Evolutionary conservation across 2,797 vertebrate species (phyloP), one percentile per base, ranked within the genome.

Genomic region (Esox lucius): DNA sequence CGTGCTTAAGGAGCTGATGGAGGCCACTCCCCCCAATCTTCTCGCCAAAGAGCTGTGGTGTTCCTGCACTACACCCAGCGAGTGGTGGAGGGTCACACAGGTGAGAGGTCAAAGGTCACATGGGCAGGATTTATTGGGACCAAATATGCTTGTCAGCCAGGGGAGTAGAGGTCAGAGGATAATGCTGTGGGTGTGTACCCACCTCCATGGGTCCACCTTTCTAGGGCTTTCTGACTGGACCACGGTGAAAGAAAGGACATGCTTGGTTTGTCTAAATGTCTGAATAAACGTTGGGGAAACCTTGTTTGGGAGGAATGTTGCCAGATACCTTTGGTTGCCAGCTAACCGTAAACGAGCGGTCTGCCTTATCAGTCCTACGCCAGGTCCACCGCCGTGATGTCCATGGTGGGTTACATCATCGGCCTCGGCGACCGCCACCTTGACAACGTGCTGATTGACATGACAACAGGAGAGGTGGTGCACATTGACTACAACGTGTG

Each of bases 401-500:
- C 98, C 1, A 99, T 99, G 97, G 98, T 99, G 81, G 98, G 98
- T 71, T 99, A 99, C 91, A 98, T 99, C 76, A 99, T 99, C 67
- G 98, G 98, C 78, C 97, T 99, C 26, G 98, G 98, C 49, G 98
- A 99, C 83, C 96, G 98, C 90, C 98, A 99, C 85, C 94, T 99
- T 80, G 98, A 99, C 93, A 99, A 99, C 31, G 98, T 99, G 78
- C 93, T 99, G 88, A 99, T 99, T 88, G 98, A 99, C 89, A 98
- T 99, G 98, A 98, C 97, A 48, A 98, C 96, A 12, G 98, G 98
- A 82, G 98, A 99, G 87, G 98, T 99, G 83, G 98, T 99, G 79
- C 98, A 99, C 90, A 99, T 99, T 69, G 98, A 99, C 92, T 99
- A 99, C 93, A 99, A 99, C 65, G 98, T 99, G 66, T 99, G 98